Percentiles rank a stretch among this genome's conserved stretches.
These are phyloP conservation scores for Magallana gigas DNA, from an alignment of 1,140 invertebrate species.

Conservation along the genomic window DNA sequence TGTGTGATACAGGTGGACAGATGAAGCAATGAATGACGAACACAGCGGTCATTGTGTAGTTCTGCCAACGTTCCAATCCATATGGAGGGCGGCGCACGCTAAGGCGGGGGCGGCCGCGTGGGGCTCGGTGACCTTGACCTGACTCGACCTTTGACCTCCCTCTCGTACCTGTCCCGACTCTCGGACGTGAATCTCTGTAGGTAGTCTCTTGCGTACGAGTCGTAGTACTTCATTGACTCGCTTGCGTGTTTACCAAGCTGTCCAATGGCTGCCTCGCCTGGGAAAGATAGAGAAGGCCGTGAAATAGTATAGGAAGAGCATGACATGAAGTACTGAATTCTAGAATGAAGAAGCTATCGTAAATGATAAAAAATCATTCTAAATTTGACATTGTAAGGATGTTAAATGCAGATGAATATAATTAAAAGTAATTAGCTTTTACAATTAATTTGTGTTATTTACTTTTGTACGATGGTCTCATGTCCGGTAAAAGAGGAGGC, in stretches of 20 bases:
- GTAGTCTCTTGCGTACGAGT: slow-evolving; percentile 61
- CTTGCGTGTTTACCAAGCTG: slow-evolving; percentile 37
- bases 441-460: too few relatives aligned
- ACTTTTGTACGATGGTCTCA: slow-evolving; percentile 49
- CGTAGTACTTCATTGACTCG: slow-evolving; percentile 43
- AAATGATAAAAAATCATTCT: too few relatives aligned
- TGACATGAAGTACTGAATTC: too few relatives aligned
- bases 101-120: background rate
- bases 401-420: background rate
- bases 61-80: slow-evolving; percentile 11
- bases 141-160: slow-evolving; percentile 31
- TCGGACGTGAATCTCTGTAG: slow-evolving; percentile 55
- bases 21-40: slow-evolving; percentile 32
- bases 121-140: slow-evolving; percentile 27
- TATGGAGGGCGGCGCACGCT: background rate
- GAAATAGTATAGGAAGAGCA: too few relatives aligned
- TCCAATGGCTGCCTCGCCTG: slow-evolving; percentile 34
- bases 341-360: too few relatives aligned
- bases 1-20: background rate
- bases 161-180: slow-evolving; percentile 50
- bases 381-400: background rate
- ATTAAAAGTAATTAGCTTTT: background rate
- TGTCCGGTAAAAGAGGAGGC: slow-evolving; percentile 47
- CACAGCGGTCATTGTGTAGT: slow-evolving; percentile 32
- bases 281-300: background rate